Evolutionary conservation across 2,888 invertebrate species (phyloP).

Genomic region (Hirtodrosophila histrioides): DNA sequence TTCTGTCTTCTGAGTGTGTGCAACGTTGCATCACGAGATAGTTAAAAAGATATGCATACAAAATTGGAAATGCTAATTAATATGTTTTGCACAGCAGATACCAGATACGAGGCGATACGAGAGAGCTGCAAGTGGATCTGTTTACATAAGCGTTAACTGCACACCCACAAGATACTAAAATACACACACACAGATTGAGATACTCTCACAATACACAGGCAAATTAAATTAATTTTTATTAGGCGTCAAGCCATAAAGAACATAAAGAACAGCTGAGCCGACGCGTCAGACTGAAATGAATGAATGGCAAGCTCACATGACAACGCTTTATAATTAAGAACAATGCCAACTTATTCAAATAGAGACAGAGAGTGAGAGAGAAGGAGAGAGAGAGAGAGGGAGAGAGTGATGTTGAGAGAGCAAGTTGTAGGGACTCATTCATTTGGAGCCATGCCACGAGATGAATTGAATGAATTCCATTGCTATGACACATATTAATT

Average conservation of each 20-base stretch:
- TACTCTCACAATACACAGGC: conserved; percentile 41
- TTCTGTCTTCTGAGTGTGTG: conserved; percentile 50
- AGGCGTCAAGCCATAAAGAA: conserved; percentile 80
- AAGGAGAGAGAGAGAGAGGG: conserved; percentile 1
- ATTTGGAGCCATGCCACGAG: conserved; percentile 24
- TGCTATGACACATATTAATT: conserved; percentile 73
- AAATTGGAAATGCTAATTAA: conserved; percentile 81
- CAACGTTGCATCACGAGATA: conserved; percentile 78
- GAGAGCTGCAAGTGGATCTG: conserved; percentile 62
- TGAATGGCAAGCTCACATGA: conserved; percentile 80
- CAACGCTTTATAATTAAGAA: conserved; percentile 80
- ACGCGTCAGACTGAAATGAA: conserved; percentile 37
- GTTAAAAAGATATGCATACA: conserved; percentile 75
- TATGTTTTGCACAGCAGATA: conserved; percentile 80
- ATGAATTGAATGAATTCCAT: conserved; percentile 61
- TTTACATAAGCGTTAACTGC: conserved; percentile 76
- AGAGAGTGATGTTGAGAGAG: conserved; percentile 5
- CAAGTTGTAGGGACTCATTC: conserved; percentile 50
- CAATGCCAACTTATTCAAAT: conserved; percentile 73
- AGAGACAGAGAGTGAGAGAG: conserved; percentile 9
- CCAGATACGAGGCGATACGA: conserved; percentile 62
- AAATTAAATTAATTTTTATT: conserved; percentile 81
- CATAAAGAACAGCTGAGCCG: conserved; percentile 75
- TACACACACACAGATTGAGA: conserved; percentile 9
- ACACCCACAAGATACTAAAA: conserved; percentile 56